Evolutionary conservation across 2,888 invertebrate genomes (phyloP), one percentile per base, ranked within the genome.

Genomic region (Parascotia fuliginaria): DNA sequence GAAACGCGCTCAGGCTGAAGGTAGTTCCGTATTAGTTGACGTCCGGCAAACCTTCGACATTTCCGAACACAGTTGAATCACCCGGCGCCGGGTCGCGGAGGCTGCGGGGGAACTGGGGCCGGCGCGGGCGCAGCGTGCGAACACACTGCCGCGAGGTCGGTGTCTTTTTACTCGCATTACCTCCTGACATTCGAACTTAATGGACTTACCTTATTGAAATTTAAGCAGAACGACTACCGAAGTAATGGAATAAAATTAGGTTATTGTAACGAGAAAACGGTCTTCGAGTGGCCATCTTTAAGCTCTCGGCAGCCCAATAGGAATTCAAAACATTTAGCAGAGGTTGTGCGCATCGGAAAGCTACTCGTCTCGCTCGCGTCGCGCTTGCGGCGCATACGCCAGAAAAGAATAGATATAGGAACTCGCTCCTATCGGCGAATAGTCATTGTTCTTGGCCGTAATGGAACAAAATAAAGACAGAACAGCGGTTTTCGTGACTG

Each of bases 381-480:
- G 49, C 44, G 38, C 38, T 56, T 41, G 47, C 46, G 33, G 50
- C 53, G 47, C 53, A 56, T 55, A 53, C 56, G 84, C 61, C 65
- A 67, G 85, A 87, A 73, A 77, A 80, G 82, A 81, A 85, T 79
- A 80, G 85, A 70, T 85, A 87, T 85, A 89, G 75, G 71, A 79
- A 77, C 74, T 73, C 68, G 68, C 68, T 81, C 62, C 83, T 85
- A 86, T 86, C 85, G 77, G 77, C 83, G 72, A 80, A 87, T 85
- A 87, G 82, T 88, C 87, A 91, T 92, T 92, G 92, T 92, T 92
- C 91, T 91, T 90, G 84, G 81, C 77, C 78, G 86, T 89, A 89
- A 89, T 91, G 89, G 89, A 88, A 87, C 88, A 89, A 89, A 91
- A 89, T 90, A 89, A 89, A 91, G 89, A 85, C 88, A 86, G 88